Conservation (phyloP, 2,888 invertebrate species). For the Cheiracanthium punctorium region DNA sequence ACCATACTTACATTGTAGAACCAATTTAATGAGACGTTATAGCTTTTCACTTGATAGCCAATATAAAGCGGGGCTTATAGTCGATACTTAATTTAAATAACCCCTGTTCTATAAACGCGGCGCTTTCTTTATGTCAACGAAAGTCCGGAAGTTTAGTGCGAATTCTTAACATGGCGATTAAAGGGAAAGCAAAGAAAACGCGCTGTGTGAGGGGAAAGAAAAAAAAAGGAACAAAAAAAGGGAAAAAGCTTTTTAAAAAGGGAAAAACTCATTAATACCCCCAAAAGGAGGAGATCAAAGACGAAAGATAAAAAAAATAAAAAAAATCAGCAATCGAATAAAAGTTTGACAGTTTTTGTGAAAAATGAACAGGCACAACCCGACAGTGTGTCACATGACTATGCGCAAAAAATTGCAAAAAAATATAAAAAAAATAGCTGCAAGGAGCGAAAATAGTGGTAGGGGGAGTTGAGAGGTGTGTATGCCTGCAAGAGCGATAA, state of each 20-base stretch:
- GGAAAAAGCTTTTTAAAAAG: conserved; percentile 36
- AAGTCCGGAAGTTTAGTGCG: conserved; percentile 63
- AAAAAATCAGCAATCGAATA: conserved; percentile 67
- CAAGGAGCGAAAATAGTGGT: conserved; percentile 57
- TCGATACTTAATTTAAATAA: conserved; percentile 64
- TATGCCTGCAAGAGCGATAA: conserved; percentile 68
- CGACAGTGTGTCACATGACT: conserved; percentile 66
- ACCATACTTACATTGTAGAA: conserved; percentile 19
- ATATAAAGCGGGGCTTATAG: conserved; percentile 34
- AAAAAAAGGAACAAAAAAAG: conserved; percentile 39
- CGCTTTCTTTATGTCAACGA: conserved; percentile 49
- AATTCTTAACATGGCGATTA: conserved; percentile 66
- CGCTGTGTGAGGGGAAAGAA: conserved; percentile 14
- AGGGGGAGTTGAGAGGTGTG: conserved; percentile 52
- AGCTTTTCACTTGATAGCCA: conserved; percentile 27
- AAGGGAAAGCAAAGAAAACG: conserved; percentile 45
- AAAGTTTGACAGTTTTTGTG: conserved; percentile 70
- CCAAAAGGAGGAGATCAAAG: conserved; percentile 67
- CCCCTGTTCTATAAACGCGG: conserved; percentile 51
- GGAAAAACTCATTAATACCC: conserved; percentile 68
- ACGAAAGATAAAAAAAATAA: conserved; percentile 63
- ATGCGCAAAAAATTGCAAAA: conserved; percentile 37
- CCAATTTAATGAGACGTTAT: conserved; percentile 38
- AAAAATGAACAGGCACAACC: conserved; percentile 67
- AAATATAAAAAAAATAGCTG: conserved; percentile 51